Evolutionary conservation across 2,797 vertebrate genomes (phyloP).

Genomic region (Harpagifer antarcticus): DNA sequence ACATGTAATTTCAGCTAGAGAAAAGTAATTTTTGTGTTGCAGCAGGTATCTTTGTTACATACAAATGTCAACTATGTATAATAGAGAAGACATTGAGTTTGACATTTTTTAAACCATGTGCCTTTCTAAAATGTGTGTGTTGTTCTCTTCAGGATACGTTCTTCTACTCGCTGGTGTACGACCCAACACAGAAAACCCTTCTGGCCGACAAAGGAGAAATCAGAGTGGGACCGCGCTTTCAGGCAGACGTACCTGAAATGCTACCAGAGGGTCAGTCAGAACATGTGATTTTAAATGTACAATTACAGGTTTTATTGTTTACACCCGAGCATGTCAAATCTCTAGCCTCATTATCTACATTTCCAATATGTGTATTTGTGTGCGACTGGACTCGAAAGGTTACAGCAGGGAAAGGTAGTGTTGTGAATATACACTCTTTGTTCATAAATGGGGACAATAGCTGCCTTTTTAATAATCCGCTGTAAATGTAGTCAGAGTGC

Average conservation of each 20-base stretch:
- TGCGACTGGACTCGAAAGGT: neutral
- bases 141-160: constrained; percentile 89
- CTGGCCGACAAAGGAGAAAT: constrained; percentile 98
- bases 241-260: constrained; percentile 98
- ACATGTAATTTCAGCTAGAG: neutral
- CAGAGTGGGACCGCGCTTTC: constrained; percentile 95
- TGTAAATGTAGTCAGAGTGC: neutral
- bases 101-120: neutral
- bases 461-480: neutral
- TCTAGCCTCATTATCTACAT: neutral
- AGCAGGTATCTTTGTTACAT: neutral
- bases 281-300: neutral
- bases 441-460: neutral
- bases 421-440: neutral
- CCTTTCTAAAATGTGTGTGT: neutral
- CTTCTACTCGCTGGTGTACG: constrained; percentile 98
- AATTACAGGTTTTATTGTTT: neutral
- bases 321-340: too few species aligned
- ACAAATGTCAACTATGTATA: too few species aligned
- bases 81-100: neutral
- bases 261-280: constrained; percentile 92
- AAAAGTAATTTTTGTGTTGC: neutral
- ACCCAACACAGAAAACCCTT: constrained; percentile 96
- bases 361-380: neutral
- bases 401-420: neutral